Percentiles rank a stretch among this genome's conserved stretches.
These are phyloP conservation scores for Pagetopsis macropterus DNA, from an alignment of 2,797 vertebrate species.

Conservation along the genomic window DNA sequence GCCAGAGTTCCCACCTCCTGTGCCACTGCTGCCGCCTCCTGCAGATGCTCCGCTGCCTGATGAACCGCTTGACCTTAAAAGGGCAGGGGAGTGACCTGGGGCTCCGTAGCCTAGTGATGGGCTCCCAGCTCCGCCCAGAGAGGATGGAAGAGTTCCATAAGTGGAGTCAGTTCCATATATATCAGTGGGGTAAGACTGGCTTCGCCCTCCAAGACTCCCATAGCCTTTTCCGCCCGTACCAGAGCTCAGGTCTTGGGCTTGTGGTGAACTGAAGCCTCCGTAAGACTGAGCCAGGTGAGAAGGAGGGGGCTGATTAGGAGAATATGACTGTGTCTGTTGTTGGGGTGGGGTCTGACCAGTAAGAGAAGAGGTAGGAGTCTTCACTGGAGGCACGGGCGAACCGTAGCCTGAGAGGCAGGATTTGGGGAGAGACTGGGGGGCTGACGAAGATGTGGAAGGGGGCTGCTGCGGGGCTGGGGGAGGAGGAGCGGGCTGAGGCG, in stretches of 20 bases:
- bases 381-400: slow-evolving; percentile 87
- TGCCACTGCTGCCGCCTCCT: slow-evolving; percentile 78
- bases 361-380: slow-evolving; percentile 85
- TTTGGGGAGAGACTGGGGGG: slow-evolving; percentile 82
- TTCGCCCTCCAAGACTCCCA: slow-evolving; percentile 80
- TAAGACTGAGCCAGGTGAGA: slow-evolving; percentile 85
- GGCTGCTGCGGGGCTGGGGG: slow-evolving; percentile 83
- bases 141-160: slow-evolving; percentile 85
- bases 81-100: slow-evolving; percentile 93
- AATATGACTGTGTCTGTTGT: slow-evolving; percentile 85
- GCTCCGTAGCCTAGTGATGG: slow-evolving; percentile 90
- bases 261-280: slow-evolving; percentile 89
- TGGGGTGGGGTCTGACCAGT: slow-evolving; percentile 83
- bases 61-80: slow-evolving; percentile 85
- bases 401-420: slow-evolving; percentile 85
- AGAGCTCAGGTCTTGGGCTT: slow-evolving; percentile 90
- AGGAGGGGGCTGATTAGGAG: slow-evolving; percentile 84
- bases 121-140: slow-evolving; percentile 88
- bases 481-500: slow-evolving; percentile 85
- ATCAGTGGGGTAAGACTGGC: slow-evolving; percentile 84
- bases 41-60: slow-evolving; percentile 85
- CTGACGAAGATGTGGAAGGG: slow-evolving; percentile 78
- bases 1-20: slow-evolving; percentile 78
- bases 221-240: slow-evolving; percentile 83
- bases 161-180: slow-evolving; percentile 84